A percentile compares a stretch with the other conserved stretches of the same genome.
Evolutionary conservation across 1,140 invertebrate species (phyloP).

Genomic region (Trigoniulus corallinus): DNA sequence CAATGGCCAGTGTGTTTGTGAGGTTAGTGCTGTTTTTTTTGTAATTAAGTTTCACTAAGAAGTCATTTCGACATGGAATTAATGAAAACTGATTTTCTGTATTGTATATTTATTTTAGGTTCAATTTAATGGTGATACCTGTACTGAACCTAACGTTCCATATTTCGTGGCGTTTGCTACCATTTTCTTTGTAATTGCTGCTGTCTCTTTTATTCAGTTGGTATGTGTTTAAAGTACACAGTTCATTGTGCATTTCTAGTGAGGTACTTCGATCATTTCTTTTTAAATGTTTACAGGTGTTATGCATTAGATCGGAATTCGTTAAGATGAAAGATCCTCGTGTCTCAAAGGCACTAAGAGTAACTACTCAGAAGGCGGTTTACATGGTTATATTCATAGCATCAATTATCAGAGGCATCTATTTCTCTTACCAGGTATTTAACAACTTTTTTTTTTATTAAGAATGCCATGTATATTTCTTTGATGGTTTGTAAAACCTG

Average conservation of each 20-base stretch:
- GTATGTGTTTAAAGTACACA: slow-evolving; percentile 32
- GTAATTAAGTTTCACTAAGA: not conserved
- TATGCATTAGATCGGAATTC: slow-evolving; percentile 43
- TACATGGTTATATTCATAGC: slow-evolving; percentile 79
- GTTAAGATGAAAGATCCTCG: slow-evolving; percentile 61
- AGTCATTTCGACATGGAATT: not conserved
- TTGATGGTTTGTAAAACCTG: too few species aligned
- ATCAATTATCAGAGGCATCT: slow-evolving; percentile 63
- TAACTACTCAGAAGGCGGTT: slow-evolving; percentile 80
- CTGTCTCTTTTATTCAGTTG: slow-evolving; percentile 72
- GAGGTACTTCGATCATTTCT: not conserved
- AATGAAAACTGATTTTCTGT: slow-evolving; percentile 5
- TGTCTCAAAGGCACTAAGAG: slow-evolving; percentile 55
- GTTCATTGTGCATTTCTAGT: not conserved
- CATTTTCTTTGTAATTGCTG: slow-evolving; percentile 63
- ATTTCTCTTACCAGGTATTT: slow-evolving; percentile 74
- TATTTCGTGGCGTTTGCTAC: slow-evolving; percentile 55
- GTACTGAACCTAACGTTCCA: slow-evolving; percentile 40
- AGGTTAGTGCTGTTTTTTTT: slow-evolving; percentile 34
- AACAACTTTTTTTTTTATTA: slow-evolving; percentile 6
- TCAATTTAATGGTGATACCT: slow-evolving; percentile 44
- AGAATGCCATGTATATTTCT: too few species aligned
- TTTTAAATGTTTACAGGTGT: slow-evolving; percentile 14
- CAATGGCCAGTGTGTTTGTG: slow-evolving; percentile 76
- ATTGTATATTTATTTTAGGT: slow-evolving; percentile 32